A percentile compares a stretch with the other conserved stretches of the same genome.
These are phyloP conservation scores for Planococcus citri DNA, from an alignment of 1,140 invertebrate species.

Conservation along the genomic window DNA sequence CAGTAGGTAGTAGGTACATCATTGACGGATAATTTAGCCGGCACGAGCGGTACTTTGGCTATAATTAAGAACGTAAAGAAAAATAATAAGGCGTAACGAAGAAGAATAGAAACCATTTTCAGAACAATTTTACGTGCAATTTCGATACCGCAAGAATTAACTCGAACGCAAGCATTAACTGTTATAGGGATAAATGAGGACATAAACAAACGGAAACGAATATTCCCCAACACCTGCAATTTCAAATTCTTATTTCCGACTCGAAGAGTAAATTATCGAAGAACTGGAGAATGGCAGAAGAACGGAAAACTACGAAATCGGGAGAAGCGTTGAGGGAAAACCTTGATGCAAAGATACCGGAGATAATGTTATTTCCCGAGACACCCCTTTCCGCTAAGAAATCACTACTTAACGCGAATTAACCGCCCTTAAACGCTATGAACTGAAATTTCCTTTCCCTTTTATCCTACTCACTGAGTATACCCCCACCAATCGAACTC, in stretches of 20 bases:
- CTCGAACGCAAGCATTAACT: not conserved
- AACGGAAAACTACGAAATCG: not conserved
- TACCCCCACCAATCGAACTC: not conserved
- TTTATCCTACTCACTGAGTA: not conserved
- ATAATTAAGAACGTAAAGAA: not conserved
- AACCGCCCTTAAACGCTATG: constrained; percentile 5
- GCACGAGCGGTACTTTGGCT: too few relatives aligned
- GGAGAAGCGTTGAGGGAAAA: not conserved
- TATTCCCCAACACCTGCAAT: constrained; percentile 4
- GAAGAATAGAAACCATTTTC: not conserved
- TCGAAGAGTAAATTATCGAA: constrained; percentile 3
- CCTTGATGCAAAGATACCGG: constrained; percentile 1
- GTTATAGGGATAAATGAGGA: not conserved
- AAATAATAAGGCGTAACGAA: not conserved
- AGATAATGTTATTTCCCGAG: constrained; percentile 6
- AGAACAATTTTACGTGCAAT: constrained; percentile 3
- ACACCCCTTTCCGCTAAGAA: constrained; percentile 5
- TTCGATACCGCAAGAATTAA: not conserved
- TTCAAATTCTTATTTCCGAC: constrained; percentile 7
- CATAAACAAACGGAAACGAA: constrained; percentile 6
- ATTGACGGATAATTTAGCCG: too few relatives aligned
- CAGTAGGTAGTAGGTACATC: too few relatives aligned
- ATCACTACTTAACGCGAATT: constrained; percentile 6
- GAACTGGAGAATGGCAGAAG: not conserved
- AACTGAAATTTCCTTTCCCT: constrained; percentile 3